Conservation (phyloP, 2,888 invertebrate genomes). For the Sinotaia quadrata region DNA sequence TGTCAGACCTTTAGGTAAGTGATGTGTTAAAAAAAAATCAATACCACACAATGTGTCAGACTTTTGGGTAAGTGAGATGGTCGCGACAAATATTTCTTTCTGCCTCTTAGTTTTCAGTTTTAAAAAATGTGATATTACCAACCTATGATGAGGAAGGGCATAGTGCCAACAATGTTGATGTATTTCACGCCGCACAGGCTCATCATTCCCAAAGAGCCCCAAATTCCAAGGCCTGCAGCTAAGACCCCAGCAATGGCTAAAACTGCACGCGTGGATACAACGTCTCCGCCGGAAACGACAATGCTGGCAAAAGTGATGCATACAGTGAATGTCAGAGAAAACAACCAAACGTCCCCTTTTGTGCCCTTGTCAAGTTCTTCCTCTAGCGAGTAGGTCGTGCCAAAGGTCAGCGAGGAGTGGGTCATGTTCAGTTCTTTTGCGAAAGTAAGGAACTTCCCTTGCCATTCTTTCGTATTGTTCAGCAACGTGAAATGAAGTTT, state of each 20-base stretch:
- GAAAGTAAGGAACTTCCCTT: too few relatives aligned
- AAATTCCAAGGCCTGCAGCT: conserved; percentile 47
- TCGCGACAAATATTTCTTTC: too few relatives aligned
- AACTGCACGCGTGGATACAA: conserved; percentile 39
- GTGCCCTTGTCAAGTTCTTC: conserved; percentile 45
- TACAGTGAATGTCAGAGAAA: conserved; percentile 31
- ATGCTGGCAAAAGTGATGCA: conserved; percentile 36
- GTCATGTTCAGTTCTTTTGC: too few relatives aligned
- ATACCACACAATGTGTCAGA: too few relatives aligned
- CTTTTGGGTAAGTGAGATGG: too few relatives aligned
- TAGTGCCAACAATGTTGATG: conserved; percentile 53
- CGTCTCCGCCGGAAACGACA: conserved; percentile 39
- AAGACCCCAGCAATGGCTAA: conserved; percentile 45
- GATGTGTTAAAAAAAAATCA: too few relatives aligned
- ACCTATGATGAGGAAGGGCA: conserved; percentile 57
- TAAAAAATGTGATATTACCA: too few relatives aligned
- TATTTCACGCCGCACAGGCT: conserved; percentile 42
- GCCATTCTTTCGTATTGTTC: too few relatives aligned
- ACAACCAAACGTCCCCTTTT: conserved; percentile 26
- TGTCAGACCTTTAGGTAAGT: too few relatives aligned
- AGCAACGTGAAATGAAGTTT: too few relatives aligned
- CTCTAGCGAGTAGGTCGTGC: conserved; percentile 43
- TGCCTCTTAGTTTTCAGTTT: too few relatives aligned
- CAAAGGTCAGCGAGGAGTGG: too few relatives aligned
- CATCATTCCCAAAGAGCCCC: conserved; percentile 50